These are phyloP conservation scores for Spheniscus humboldti DNA, from an alignment of 2,797 vertebrate genomes.

Conservation along the genomic window DNA sequence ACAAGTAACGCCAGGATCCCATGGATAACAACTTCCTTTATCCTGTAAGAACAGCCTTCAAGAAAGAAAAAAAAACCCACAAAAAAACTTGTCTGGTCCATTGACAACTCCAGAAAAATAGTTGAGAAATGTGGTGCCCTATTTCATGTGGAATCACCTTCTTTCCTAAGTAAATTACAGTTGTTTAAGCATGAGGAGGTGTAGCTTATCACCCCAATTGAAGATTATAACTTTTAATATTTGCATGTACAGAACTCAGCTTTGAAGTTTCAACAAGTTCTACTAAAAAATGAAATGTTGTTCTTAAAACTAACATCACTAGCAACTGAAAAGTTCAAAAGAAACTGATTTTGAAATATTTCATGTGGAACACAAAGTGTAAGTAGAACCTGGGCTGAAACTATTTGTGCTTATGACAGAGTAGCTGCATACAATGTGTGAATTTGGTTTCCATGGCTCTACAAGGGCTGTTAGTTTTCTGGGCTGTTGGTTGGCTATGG, in stretches of 20 bases:
- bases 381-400: background rate
- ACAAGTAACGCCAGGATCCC: background rate
- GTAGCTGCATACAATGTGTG: no score
- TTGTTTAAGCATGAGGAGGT: background rate
- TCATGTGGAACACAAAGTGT: background rate
- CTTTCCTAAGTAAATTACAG: background rate
- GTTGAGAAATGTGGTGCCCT: background rate
- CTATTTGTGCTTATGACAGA: background rate
- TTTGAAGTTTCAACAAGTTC: background rate
- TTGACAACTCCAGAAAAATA: background rate
- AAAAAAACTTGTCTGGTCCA: background rate
- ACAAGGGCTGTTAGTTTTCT: background rate
- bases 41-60: background rate
- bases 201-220: background rate
- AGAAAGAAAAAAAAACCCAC: background rate
- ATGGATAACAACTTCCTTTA: background rate
- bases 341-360: background rate
- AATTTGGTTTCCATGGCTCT: background rate
- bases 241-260: background rate
- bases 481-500: background rate
- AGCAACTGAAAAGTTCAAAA: background rate
- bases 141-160: background rate
- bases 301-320: background rate
- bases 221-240: background rate
- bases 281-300: background rate